Evolutionary conservation across 2,113 vertebrate genomes (phyloP).

Genomic region (Phrynocephalus versicolor): DNA sequence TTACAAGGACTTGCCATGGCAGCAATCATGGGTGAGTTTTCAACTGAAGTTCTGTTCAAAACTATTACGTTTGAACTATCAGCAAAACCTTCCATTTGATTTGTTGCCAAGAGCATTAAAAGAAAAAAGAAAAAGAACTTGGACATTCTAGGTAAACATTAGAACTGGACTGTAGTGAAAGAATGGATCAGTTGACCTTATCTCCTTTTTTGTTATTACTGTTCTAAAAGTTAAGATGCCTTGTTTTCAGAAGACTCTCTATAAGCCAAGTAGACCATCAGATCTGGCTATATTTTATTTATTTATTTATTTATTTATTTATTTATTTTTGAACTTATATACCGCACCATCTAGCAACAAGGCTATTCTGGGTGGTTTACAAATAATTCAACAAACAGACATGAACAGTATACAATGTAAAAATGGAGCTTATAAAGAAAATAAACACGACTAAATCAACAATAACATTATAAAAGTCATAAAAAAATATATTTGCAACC

Average conservation of each 20-base stretch:
- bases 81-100: neutral
- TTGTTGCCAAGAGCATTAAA: neutral
- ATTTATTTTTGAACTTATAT: too few species aligned
- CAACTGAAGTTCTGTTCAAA: neutral
- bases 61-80: slow-evolving; percentile 6
- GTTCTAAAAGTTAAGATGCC: neutral
- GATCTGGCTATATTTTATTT: neutral
- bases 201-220: slow-evolving; percentile 26
- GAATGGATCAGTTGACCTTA: neutral
- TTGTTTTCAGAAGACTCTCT: slow-evolving; percentile 29
- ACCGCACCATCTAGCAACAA: too few species aligned
- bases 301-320: too few species aligned
- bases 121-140: neutral
- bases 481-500: too few species aligned
- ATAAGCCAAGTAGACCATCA: neutral
- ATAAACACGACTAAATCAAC: too few species aligned
- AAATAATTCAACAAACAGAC: too few species aligned
- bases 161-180: slow-evolving; percentile 21
- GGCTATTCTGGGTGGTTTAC: too few species aligned
- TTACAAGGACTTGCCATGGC: slow-evolving; percentile 25
- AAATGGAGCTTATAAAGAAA: too few species aligned
- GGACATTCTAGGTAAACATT: neutral
- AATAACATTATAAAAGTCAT: too few species aligned
- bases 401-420: too few species aligned
- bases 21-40: slow-evolving; percentile 16